Conservation (phyloP, 2,113 vertebrate species). For the Felis catus region F.catus_Fca126_mat1.0 CM031416.1:141286001-141286500, state of each 20-base stretch:
- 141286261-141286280: slow-evolving; percentile 92
- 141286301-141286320: slow-evolving; percentile 87
- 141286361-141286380: slow-evolving; percentile 73
- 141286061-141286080: slow-evolving; percentile 95
- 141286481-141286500: slow-evolving; percentile 92
- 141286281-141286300: slow-evolving; percentile 89
- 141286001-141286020: slow-evolving; percentile 91
- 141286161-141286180: slow-evolving; percentile 94
- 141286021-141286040: slow-evolving; percentile 91
- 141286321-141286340: slow-evolving; percentile 57
- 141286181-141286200: slow-evolving; percentile 98
- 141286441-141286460: slow-evolving; percentile 91
- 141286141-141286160: slow-evolving; percentile 93
- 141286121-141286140: slow-evolving; percentile 94
- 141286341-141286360: slow-evolving; percentile 62
- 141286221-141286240: slow-evolving; percentile 95
- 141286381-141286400: slow-evolving; percentile 81
- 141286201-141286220: slow-evolving; percentile 97
- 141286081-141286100: slow-evolving; percentile 93
- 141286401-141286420: slow-evolving; percentile 88
- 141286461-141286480: slow-evolving; percentile 88
- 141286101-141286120: slow-evolving; percentile 93
- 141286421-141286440: slow-evolving; percentile 91
- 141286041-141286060: slow-evolving; percentile 91
- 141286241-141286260: slow-evolving; percentile 91